Evolutionary conservation across 30 jellyfish, hydroid and myxozoan genomes (phyloP).

Genomic region (Aurelia sp.): DNA sequence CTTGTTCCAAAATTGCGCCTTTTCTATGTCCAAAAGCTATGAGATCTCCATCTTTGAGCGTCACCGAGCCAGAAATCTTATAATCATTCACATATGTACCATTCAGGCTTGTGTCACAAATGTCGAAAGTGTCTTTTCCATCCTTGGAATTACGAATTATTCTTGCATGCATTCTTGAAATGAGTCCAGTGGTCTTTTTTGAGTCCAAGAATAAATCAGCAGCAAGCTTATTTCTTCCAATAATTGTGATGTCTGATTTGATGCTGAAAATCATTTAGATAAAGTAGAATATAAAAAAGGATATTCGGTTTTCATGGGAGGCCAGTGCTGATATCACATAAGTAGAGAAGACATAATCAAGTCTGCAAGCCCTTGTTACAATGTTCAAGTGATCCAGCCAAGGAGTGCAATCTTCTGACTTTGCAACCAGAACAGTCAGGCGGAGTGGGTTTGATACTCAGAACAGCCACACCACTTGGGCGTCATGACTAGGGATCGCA

Average conservation of each 20-base stretch:
- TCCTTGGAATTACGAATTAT: slow-evolving; percentile 40
- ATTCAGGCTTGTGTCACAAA: slow-evolving; percentile 79
- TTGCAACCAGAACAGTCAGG: too few species aligned
- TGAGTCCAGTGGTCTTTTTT: slow-evolving; percentile 55
- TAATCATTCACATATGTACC: slow-evolving; percentile 82
- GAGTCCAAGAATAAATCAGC: slow-evolving; percentile 82
- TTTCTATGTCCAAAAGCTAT: slow-evolving; percentile 74
- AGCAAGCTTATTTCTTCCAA: slow-evolving; percentile 69
- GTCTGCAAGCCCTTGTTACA: too few species aligned
- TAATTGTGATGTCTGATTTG: slow-evolving; percentile 62
- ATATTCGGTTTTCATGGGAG: too few species aligned
- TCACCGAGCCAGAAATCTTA: slow-evolving; percentile 61
- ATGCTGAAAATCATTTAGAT: slow-evolving; percentile 31
- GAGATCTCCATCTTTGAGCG: slow-evolving; percentile 66
- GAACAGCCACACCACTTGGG: too few species aligned
- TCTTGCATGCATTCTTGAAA: slow-evolving; percentile 84
- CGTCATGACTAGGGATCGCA: too few species aligned
- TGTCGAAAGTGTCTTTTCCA: slow-evolving; percentile 43
- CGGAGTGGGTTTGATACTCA: too few species aligned
- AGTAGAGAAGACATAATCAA: too few species aligned
- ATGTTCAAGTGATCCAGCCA: too few species aligned
- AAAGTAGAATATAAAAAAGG: not conserved
- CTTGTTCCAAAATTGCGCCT: slow-evolving; percentile 70
- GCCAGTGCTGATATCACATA: too few species aligned
- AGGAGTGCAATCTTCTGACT: too few species aligned